Evolutionary conservation across 2,113 vertebrate genomes (phyloP).

Genomic region (Mesitornis unicolor): DNA sequence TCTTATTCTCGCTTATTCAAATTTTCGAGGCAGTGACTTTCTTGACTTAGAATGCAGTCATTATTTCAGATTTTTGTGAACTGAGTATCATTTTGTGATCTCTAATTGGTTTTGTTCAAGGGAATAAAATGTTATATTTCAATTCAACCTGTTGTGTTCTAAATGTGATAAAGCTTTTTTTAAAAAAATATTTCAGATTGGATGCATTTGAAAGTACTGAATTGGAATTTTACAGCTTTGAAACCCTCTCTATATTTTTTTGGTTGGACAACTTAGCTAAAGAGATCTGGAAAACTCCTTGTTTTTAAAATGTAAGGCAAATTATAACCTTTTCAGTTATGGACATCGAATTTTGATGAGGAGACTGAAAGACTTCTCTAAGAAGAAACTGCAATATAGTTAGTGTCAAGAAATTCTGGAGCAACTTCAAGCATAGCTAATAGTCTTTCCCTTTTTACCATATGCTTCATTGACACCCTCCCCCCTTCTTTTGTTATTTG

Average conservation of each 20-base stretch:
- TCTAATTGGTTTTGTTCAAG: neutral
- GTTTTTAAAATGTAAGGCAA: neutral
- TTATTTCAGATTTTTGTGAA: neutral
- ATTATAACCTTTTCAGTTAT: neutral
- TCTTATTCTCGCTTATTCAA: neutral
- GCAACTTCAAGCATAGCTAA: neutral
- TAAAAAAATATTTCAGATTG: neutral
- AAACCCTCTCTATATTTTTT: neutral
- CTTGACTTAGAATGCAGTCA: neutral
- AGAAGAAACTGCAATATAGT: neutral
- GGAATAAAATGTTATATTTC: neutral
- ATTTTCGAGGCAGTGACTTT: neutral
- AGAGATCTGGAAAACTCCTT: neutral
- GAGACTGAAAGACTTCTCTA: neutral
- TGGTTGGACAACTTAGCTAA: neutral
- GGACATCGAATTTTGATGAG: neutral
- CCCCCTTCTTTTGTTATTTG: fast-evolving
- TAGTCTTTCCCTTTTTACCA: neutral
- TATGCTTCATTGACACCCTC: neutral
- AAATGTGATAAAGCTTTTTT: neutral
- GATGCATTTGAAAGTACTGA: neutral
- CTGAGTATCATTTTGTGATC: neutral
- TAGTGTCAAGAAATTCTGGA: neutral
- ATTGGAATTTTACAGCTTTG: neutral
- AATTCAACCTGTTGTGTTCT: neutral